Evolutionary conservation across 2,888 invertebrate genomes (phyloP), one percentile per base, ranked within the genome.

Genomic region (Chrysolina oricalcia): DNA sequence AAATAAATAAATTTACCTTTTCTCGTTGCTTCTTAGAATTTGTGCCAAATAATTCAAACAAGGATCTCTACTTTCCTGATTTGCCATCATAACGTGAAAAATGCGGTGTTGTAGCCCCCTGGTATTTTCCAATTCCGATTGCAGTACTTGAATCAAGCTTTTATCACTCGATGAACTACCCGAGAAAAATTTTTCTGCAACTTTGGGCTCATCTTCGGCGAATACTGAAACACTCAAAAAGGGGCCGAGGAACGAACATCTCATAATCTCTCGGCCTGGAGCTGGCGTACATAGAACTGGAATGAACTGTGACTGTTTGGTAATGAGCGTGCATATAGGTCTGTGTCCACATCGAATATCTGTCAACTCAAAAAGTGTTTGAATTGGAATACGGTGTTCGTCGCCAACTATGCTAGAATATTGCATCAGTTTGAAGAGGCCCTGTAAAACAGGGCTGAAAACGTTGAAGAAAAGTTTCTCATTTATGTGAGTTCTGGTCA

Each of bases 221-320:
- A 98, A 97, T 1, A 98, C 92, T 0, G 98, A 98, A 0, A 98
- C 93, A 11, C 94, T 93, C 79, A 99, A 91, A 89, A 99, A 98
- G 0, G 98, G 97, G 17, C 98, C 98, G 9, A 99, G 91, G 86
- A 93, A 97, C 73, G 97, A 95, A 64, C 95, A 93, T 69, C 94
- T 91, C 0, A 96, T 94, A 73, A 98, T 91, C 89, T 99, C 98
- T 56, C 97, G 91, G 0, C 98, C 98, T 0, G 91, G 91, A 8
- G 95, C 94, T 1, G 93, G 92, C 1, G 95, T 95, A 81, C 94
- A 91, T 1, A 93, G 89, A 11, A 92, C 92, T 0, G 96, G 96
- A 74, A 92, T 86, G 89, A 95, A 96, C 86, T 96, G 95, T 3
- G 91, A 89, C 87, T 94, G 92, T 77, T 90, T 90, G 0, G 91